A percentile compares a stretch with the other conserved stretches of the same genome.
Evolutionary conservation across 2,888 invertebrate species (phyloP).

Genomic region (Chalcis sispes): DNA sequence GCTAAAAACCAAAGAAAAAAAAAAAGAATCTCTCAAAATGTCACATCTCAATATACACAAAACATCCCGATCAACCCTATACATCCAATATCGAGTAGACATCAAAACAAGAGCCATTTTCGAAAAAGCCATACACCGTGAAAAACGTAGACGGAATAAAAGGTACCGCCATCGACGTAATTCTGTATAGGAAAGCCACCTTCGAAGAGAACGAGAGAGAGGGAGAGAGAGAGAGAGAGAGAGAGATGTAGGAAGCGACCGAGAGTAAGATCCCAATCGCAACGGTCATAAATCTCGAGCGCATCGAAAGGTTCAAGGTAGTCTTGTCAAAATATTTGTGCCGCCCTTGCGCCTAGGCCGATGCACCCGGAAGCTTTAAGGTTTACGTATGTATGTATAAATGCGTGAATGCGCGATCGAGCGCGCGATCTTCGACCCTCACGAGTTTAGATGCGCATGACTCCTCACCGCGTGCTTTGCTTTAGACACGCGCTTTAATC

Average conservation of each 20-base stretch:
- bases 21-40: background rate
- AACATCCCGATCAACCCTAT: background rate
- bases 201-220: background rate
- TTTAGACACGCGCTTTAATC: too few relatives aligned
- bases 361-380: background rate
- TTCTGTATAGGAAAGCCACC: background rate
- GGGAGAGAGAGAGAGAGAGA: background rate
- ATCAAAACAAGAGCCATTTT: background rate
- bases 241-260: background rate
- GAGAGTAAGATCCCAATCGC: too few relatives aligned
- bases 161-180: background rate
- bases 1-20: too few relatives aligned
- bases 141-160: background rate
- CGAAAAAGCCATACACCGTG: background rate
- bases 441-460: background rate
- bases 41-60: slow-evolving; percentile 27
- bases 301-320: slow-evolving; percentile 14
- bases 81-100: background rate
- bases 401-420: too few relatives aligned
- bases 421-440: background rate
- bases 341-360: background rate
- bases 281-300: slow-evolving; percentile 39
- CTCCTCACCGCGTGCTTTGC: background rate
- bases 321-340: slow-evolving; percentile 54
- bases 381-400: background rate